phyloP scores from a whole-genome alignment of 2,113 vertebrate genomes.

The Daubentonia madagascariensis region DNA sequence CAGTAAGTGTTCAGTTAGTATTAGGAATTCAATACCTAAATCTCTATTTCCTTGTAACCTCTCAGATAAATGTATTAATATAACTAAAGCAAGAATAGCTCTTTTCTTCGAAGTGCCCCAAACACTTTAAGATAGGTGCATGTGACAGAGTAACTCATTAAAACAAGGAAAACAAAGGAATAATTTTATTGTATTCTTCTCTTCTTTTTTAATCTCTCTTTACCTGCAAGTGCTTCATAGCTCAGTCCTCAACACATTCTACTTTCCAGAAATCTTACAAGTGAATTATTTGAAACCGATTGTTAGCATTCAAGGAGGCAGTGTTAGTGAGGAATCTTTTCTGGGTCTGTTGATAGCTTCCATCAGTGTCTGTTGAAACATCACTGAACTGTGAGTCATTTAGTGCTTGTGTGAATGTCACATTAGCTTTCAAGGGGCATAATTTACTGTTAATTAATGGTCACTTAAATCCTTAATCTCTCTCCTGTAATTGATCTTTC shows the following conservation, averaged over 20 bases:
- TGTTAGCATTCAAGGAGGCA: constrained; percentile 46
- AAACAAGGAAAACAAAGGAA: constrained; percentile 17
- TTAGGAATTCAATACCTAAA: background rate
- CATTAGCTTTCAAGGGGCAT: constrained; percentile 77
- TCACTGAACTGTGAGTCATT: constrained; percentile 69
- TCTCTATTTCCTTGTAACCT: background rate
- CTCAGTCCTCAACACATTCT: background rate
- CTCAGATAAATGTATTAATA: background rate
- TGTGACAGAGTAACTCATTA: background rate
- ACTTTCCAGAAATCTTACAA: background rate
- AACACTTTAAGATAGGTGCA: background rate
- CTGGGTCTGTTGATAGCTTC: constrained; percentile 11
- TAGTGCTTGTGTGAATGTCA: constrained; percentile 74
- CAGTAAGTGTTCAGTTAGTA: background rate
- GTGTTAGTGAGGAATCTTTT: background rate
- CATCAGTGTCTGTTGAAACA: constrained; percentile 65
- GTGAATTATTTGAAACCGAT: constrained; percentile 37
- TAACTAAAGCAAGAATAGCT: background rate
- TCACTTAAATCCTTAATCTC: constrained; percentile 78
- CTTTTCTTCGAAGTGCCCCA: background rate
- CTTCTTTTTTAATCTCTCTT: background rate
- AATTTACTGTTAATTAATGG: constrained; percentile 78
- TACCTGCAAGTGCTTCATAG: background rate
- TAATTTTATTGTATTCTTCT: background rate
- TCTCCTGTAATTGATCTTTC: constrained; percentile 74